Evolutionary conservation across 2,888 invertebrate species (phyloP).

Genomic region (Drosophila dives): DNA sequence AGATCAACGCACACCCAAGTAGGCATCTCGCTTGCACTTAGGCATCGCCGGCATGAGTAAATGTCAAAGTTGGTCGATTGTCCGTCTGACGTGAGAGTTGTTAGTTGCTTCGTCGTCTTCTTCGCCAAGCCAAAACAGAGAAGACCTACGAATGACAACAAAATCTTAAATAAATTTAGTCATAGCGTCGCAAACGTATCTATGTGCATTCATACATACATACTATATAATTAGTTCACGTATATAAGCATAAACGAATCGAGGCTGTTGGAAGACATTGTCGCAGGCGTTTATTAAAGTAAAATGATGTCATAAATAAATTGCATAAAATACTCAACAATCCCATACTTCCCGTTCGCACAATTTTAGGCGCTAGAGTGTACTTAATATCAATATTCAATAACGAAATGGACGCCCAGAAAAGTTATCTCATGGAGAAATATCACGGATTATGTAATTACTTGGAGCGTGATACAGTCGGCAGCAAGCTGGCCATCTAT

Average conservation of each 20-base stretch:
- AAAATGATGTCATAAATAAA: conserved; percentile 75
- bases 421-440: conserved; percentile 63
- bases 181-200: conserved; percentile 19
- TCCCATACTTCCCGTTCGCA: conserved; percentile 29
- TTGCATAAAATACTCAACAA: conserved; percentile 54
- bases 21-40: conserved; percentile 59
- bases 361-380: conserved; percentile 52
- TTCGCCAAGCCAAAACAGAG: conserved; percentile 37
- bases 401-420: conserved; percentile 59
- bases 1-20: conserved; percentile 25
- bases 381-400: conserved; percentile 49
- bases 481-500: conserved; percentile 75
- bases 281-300: conserved; percentile 52
- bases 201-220: conserved; percentile 13
- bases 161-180: conserved; percentile 43
- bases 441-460: conserved; percentile 80
- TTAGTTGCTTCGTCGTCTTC: conserved; percentile 21
- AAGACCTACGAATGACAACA: conserved; percentile 55
- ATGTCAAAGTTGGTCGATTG: conserved; percentile 53
- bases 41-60: conserved; percentile 37
- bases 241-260: conserved; percentile 39
- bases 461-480: conserved; percentile 79
- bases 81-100: conserved; percentile 23
- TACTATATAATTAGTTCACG: conserved; percentile 30
- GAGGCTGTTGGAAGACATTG: conserved; percentile 38